phyloP scores from a whole-genome alignment of 2,888 invertebrate genomes.

The Eupithecia dodoneata region DNA sequence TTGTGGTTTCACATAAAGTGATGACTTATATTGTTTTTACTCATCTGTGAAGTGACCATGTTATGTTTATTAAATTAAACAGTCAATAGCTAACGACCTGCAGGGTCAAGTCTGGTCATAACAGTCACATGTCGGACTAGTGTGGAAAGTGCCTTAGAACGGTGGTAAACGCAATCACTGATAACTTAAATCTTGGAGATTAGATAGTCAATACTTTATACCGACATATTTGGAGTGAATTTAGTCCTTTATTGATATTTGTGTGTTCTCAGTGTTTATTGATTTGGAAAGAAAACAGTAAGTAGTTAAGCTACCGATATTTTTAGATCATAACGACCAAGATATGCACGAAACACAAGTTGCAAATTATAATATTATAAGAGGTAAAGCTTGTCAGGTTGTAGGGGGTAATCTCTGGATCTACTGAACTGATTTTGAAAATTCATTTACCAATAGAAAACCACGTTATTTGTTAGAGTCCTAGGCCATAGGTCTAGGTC shows the following conservation, averaged over 20 bases:
- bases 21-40: not conserved
- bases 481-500: no score
- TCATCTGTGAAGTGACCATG: constrained; percentile 1
- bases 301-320: not conserved
- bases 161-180: constrained; percentile 2
- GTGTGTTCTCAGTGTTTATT: not conserved
- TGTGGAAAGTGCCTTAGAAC: not conserved
- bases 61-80: not conserved
- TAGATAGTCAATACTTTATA: constrained; percentile 7
- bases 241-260: constrained; percentile 7
- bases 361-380: no score
- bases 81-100: not conserved
- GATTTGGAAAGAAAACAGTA: not conserved
- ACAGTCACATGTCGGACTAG: not conserved
- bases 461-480: no score
- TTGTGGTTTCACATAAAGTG: not conserved
- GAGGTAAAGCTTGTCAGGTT: no score
- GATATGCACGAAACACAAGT: not conserved
- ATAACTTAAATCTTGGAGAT: not conserved
- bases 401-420: no score
- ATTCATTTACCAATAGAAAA: no score
- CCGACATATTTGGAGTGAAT: not conserved
- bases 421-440: no score
- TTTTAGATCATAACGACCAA: not conserved
- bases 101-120: not conserved